Conservation (phyloP, 2,888 invertebrate species). For the Oeneis ivallda region DNA sequence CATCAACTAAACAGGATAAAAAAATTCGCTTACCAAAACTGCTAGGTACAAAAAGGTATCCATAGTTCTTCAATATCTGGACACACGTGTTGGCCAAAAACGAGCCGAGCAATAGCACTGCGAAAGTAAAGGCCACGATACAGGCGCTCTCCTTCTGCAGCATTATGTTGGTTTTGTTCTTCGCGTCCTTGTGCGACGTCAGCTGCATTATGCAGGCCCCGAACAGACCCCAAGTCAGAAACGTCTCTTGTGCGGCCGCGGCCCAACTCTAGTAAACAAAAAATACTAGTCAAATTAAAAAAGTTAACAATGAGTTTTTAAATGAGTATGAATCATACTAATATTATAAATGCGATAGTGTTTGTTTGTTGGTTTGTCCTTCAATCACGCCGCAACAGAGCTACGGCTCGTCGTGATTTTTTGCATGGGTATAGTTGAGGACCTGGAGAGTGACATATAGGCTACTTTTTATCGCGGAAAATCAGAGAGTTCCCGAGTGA, state of each 20-base stretch:
- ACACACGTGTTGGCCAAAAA: constrained; percentile 92
- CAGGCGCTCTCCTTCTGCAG: constrained; percentile 77
- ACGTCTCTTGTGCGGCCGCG: constrained; percentile 93
- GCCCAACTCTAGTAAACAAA: constrained; percentile 88
- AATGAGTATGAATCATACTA: too few relatives aligned
- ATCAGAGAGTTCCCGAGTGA: too few relatives aligned
- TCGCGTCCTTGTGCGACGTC: constrained; percentile 87
- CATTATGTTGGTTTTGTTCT: constrained; percentile 76
- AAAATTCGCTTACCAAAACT: constrained; percentile 87
- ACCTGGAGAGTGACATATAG: too few relatives aligned
- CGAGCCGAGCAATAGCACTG: constrained; percentile 87
- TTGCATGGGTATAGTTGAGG: too few relatives aligned
- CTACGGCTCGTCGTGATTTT: too few relatives aligned
- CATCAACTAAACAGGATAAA: too few relatives aligned
- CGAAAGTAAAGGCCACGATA: constrained; percentile 84
- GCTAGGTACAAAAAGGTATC: constrained; percentile 89
- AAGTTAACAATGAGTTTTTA: too few relatives aligned
- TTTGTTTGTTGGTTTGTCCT: too few relatives aligned
- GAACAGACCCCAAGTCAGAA: constrained; percentile 93
- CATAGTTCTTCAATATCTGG: constrained; percentile 87
- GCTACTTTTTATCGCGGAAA: too few relatives aligned
- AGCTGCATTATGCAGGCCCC: constrained; percentile 91
- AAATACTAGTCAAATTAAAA: neutral
- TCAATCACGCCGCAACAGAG: too few relatives aligned
- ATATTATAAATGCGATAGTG: too few relatives aligned